Base-by-base conservation (phyloP, 2,113 vertebrate species). In the Orthonyx spaldingii region DNA sequence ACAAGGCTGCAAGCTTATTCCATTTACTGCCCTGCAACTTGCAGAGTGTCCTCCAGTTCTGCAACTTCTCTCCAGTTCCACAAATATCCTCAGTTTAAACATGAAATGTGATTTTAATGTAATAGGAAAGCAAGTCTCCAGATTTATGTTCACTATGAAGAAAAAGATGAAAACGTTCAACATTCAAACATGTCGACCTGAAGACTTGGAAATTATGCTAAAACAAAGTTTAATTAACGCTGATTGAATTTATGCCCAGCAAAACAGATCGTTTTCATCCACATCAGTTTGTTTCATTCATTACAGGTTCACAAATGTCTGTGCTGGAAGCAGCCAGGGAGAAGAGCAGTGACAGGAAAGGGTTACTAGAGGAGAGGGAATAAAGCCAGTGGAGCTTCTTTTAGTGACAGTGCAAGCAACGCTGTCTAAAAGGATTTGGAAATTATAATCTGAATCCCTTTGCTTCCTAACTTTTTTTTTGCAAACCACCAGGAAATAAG, bases 251-350 rank as follows among this genome's bases (percentile, higher is more conserved):
- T 56, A 33, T 17, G 69, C 23, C 16, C 42, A 55, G 35, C 5
- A 72, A 79, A 77, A 66, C 11, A 46, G 44, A 13, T 2, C 4
- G n/a, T n/a, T 69, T 84, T 60, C 53, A 89, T 17, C 24, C 44
- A 42, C 33, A 41, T 24, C 75, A 63, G n/a, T 49, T 33, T n/a
- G 7, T 17, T 72, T 63, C 52, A 33, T 13, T 70, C 35, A 26
- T 2, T 6, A 23, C 33, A 66, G 21, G 41, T 15, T 41, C 28
- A 44, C 0, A 0, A 65, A 53, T 0, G 0, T 42, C 74, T 64
- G 21, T 65, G 57, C 49, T 52, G 61, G 69, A 59, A 74, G 50
- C 59, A 76, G n/a, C 9, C 65, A 52, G n/a, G 50, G 19, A 72
- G 53, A 76, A 78, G 11, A 71, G 20, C 56, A 82, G 9, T 3